These are phyloP conservation scores for Anguilla marmorata DNA, from an alignment of 2,797 vertebrate genomes.

Conservation along the genomic window DNA sequence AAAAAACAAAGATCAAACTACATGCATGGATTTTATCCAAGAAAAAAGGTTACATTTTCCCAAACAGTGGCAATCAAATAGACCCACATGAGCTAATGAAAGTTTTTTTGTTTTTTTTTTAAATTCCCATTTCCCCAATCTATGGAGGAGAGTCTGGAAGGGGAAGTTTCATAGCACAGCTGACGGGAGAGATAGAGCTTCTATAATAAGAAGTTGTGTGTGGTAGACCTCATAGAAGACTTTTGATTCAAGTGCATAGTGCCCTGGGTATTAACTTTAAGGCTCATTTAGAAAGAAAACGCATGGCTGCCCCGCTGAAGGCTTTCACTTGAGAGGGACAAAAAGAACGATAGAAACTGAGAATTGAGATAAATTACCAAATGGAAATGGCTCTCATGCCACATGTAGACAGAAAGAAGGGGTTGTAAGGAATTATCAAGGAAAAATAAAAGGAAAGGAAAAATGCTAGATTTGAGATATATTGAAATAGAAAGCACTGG, in stretches of 20 bases:
- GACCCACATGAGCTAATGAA: constrained; percentile 34
- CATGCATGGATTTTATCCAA: constrained; percentile 41
- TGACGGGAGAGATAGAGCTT: constrained; percentile 33
- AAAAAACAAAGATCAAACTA: constrained; percentile 44
- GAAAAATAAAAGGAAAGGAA: neutral
- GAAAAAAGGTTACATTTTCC: constrained; percentile 32
- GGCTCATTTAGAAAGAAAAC: constrained; percentile 44
- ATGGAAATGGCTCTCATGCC: constrained; percentile 28
- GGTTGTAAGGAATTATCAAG: constrained; percentile 23
- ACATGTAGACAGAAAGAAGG: constrained; percentile 32
- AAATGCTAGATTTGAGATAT: neutral
- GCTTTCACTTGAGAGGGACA: constrained; percentile 13
- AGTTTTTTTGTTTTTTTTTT: constrained; percentile 29
- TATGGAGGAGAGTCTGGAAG: constrained; percentile 17
- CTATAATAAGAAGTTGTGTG: constrained; percentile 41
- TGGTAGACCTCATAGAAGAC: constrained; percentile 38
- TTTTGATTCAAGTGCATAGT: constrained; percentile 38
- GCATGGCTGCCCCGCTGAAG: constrained; percentile 28
- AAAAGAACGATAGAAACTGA: constrained; percentile 22
- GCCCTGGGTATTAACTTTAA: constrained; percentile 39
- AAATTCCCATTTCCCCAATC: constrained; percentile 33
- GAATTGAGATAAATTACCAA: constrained; percentile 37
- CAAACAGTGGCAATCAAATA: constrained; percentile 46
- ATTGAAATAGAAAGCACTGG: constrained; percentile 23
- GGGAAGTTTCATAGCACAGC: constrained; percentile 28